These are phyloP conservation scores for Protonibea diacanthus DNA, from an alignment of 2,797 vertebrate genomes.

Conservation along the genomic window DNA sequence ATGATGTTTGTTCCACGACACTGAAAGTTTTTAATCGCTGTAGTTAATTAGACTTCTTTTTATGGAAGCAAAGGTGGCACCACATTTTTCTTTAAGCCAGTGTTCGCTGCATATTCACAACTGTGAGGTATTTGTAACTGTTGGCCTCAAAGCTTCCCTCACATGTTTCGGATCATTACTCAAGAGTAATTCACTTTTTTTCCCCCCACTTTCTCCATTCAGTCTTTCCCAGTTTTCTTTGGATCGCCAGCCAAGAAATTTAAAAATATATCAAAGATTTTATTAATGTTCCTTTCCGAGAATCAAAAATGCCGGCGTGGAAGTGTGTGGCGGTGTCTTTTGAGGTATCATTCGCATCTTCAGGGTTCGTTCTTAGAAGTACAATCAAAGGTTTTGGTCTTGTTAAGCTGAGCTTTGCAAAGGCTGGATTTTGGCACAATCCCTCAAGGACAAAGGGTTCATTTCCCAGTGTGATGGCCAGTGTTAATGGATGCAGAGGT, in stretches of 20 bases:
- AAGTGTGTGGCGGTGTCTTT: neutral
- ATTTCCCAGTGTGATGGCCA: neutral
- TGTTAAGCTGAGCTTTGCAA: too few relatives aligned
- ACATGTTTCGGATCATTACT: slow-evolving; percentile 8
- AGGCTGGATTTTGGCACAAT: too few relatives aligned
- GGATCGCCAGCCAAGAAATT: neutral
- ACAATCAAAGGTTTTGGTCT: too few relatives aligned
- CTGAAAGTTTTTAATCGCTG: neutral
- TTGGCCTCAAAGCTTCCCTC: neutral
- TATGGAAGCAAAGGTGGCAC: neutral
- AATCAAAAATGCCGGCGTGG: neutral
- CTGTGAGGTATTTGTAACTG: slow-evolving; percentile 2
- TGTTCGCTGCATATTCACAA: neutral
- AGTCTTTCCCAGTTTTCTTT: slow-evolving; percentile 7
- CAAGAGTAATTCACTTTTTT: neutral
- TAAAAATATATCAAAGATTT: neutral
- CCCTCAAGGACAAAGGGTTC: neutral
- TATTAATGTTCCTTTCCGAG: neutral
- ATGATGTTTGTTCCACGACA: neutral
- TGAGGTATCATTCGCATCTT: neutral
- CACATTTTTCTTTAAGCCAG: neutral
- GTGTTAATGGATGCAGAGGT: neutral
- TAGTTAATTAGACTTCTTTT: neutral
- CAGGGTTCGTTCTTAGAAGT: too few relatives aligned
- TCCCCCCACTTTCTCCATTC: neutral